Percentiles rank a stretch among this genome's conserved stretches.
Conservation (phyloP, 2,797 vertebrate genomes). For the Chelon auratus region DNA sequence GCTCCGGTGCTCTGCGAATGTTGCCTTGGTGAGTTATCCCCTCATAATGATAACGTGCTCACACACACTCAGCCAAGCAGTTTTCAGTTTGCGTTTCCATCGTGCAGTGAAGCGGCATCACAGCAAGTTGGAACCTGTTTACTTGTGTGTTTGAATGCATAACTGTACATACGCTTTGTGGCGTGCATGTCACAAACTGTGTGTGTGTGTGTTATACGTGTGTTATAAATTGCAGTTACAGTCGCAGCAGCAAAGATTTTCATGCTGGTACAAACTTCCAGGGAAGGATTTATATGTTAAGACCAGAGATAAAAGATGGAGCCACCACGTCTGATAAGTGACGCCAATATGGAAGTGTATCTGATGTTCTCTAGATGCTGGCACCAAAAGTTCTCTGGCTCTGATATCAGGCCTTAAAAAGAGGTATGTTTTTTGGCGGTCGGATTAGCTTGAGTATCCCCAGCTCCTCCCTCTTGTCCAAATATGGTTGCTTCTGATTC, state of each 20-base stretch:
- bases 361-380: too few relatives aligned
- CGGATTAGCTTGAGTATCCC: too few relatives aligned
- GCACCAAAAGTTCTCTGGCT: too few relatives aligned
- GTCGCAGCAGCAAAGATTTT: slow-evolving; percentile 5
- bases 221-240: slow-evolving; percentile 9
- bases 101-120: slow-evolving; percentile 41
- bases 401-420: too few relatives aligned
- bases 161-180: slow-evolving; percentile 24
- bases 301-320: too few relatives aligned
- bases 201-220: background rate
- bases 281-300: background rate
- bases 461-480: too few relatives aligned
- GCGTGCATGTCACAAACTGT: slow-evolving; percentile 19
- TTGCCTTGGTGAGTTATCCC: slow-evolving; percentile 16
- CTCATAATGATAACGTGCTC: slow-evolving; percentile 39
- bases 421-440: too few relatives aligned
- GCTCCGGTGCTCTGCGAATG: slow-evolving; percentile 10
- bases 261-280: slow-evolving; percentile 1
- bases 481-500: too few relatives aligned
- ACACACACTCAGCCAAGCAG: slow-evolving; percentile 12
- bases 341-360: too few relatives aligned
- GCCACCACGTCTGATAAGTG: too few relatives aligned
- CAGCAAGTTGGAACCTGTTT: slow-evolving; percentile 59
- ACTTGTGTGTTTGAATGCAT: slow-evolving; percentile 28
- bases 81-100: slow-evolving; percentile 35